Evolutionary conservation across 2,888 invertebrate species (phyloP).

Genomic region (Amblyteles armatorius): DNA sequence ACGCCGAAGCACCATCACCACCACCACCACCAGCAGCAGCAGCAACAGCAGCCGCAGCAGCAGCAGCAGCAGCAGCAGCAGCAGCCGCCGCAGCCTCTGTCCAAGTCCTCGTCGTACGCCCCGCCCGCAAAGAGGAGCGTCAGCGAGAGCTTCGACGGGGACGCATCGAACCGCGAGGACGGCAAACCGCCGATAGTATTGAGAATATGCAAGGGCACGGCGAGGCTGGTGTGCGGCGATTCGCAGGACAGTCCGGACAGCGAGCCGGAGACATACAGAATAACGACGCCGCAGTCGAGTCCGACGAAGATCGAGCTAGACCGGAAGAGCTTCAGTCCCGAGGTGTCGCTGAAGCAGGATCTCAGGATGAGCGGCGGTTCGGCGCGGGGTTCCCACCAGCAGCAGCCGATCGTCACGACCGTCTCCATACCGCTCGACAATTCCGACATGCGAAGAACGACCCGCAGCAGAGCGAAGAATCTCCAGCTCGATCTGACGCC

Average conservation of each 20-base stretch:
- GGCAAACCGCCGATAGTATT: slow-evolving; percentile 93
- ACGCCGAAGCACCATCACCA: slow-evolving; percentile 64
- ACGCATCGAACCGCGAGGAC: slow-evolving; percentile 77
- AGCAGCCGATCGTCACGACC: slow-evolving; percentile 77
- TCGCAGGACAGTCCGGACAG: slow-evolving; percentile 73
- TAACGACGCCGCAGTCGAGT: slow-evolving; percentile 77
- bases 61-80: slow-evolving; percentile 76
- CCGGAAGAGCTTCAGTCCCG: slow-evolving; percentile 73
- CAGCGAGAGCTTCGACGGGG: slow-evolving; percentile 74
- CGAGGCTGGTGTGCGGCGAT: slow-evolving; percentile 85
- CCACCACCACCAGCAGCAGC: slow-evolving; percentile 64
- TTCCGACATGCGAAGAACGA: slow-evolving; percentile 81
- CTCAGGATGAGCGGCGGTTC: slow-evolving; percentile 56
- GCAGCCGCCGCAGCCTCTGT: slow-evolving; percentile 81
- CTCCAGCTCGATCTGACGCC: slow-evolving; percentile 76
- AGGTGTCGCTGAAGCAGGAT: slow-evolving; percentile 70
- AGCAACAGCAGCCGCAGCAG: slow-evolving; percentile 82
- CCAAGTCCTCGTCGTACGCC: slow-evolving; percentile 80
- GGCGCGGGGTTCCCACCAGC: slow-evolving; percentile 34
- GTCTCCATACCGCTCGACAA: slow-evolving; percentile 79
- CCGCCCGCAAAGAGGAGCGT: slow-evolving; percentile 84
- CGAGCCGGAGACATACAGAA: slow-evolving; percentile 80
- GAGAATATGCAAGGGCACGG: slow-evolving; percentile 93
- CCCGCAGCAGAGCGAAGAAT: slow-evolving; percentile 81
- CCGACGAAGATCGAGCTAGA: slow-evolving; percentile 76